phyloP scores from a whole-genome alignment of 2,113 vertebrate species.

The Cygnus buccinator region DNA sequence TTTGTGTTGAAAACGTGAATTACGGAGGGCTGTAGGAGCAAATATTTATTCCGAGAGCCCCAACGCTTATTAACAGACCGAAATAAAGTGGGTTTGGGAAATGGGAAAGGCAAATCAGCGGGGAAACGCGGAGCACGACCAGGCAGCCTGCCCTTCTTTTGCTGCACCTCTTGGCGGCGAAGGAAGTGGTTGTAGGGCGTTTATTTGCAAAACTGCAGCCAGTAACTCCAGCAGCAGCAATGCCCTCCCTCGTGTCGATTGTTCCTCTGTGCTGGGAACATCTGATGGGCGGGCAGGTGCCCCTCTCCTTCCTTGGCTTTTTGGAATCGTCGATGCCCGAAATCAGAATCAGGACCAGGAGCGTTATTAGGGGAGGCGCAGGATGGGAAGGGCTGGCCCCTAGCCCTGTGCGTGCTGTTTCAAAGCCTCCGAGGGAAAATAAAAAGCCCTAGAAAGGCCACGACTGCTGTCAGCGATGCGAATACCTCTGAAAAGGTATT shows the following conservation, averaged over 20 bases:
- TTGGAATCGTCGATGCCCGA: fast-evolving
- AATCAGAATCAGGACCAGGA: too few relatives aligned
- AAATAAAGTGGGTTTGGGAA: neutral
- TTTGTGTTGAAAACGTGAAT: neutral
- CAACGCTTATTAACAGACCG: neutral
- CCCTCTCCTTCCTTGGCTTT: neutral
- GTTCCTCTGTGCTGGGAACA: neutral
- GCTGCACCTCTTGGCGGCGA: neutral
- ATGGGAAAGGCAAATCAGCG: neutral
- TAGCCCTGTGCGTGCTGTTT: neutral
- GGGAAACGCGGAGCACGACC: neutral
- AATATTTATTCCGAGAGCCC: neutral
- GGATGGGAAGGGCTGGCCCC: neutral
- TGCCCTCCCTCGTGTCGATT: neutral
- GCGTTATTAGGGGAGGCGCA: too few relatives aligned
- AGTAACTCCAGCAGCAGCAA: slow-evolving; percentile 26
- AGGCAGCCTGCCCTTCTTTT: neutral
- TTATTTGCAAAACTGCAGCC: slow-evolving; percentile 64
- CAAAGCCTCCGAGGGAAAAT: neutral
- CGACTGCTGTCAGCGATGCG: neutral
- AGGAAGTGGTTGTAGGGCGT: slow-evolving; percentile 59
- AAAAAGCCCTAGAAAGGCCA: neutral
- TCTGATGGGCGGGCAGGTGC: neutral
- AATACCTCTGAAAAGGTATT: neutral
- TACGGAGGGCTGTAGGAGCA: neutral